Percentiles rank a stretch among this genome's conserved stretches.
Evolutionary conservation across 2,113 vertebrate species (phyloP).

Genomic region (Urocynchramus pylzowi): DNA sequence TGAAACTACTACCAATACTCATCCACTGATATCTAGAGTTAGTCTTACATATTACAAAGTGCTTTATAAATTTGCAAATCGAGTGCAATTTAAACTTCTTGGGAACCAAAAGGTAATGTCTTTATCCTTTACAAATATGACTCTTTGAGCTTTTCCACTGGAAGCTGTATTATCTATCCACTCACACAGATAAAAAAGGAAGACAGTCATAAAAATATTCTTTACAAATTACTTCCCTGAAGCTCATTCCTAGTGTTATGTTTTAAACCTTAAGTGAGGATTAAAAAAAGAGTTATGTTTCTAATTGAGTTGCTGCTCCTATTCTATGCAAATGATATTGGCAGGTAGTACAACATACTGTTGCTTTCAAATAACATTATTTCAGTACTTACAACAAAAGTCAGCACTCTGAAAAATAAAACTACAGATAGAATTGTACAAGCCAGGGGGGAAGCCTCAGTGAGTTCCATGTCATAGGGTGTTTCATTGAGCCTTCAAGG

Average conservation of each 20-base stretch:
- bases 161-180: background rate
- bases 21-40: background rate
- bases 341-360: background rate
- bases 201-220: background rate
- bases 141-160: background rate
- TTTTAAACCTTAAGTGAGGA: slow-evolving; percentile 6
- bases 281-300: background rate
- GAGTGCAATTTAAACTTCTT: background rate
- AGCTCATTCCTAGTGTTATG: background rate
- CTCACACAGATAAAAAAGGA: background rate
- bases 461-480: background rate
- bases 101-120: background rate
- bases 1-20: background rate
- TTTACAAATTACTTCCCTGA: background rate
- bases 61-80: background rate
- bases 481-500: background rate
- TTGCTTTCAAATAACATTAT: background rate
- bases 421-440: background rate
- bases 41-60: background rate
- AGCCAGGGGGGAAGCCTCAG: background rate
- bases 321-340: background rate
- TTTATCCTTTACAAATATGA: slow-evolving; percentile 21
- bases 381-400: background rate
- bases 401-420: background rate
- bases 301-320: background rate